Base-by-base conservation (phyloP, 2,888 invertebrate genomes). In the Lingula anatina region DNA sequence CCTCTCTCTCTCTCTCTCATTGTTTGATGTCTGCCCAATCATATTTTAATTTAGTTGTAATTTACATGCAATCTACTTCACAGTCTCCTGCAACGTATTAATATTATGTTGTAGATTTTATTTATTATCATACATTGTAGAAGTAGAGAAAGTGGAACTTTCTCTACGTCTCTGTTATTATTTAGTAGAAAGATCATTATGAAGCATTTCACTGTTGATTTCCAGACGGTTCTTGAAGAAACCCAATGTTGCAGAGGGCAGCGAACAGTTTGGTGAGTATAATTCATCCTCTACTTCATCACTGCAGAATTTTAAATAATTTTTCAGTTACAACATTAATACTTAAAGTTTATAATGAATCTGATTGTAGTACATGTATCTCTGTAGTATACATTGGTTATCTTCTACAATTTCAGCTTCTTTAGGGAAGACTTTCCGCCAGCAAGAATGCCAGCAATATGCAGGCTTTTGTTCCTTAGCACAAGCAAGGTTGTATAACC, bases 391-490 rank as follows among this genome's bases (percentile, higher is more conserved):
- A 44, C 38, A 23, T n/a, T n/a, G n/a, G n/a, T n/a, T n/a, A n/a
- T n/a, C n/a, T 47, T 24, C 43, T 50, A 47, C 25, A 43, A 42
- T 64, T 66, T 35, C 59, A 77, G 76, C 68, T 46, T 60, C 62
- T 44, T 78, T 93, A 48, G 89, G 88, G 0, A 83, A 86, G 56
- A 85, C 86, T 63, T 87, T 91, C 63, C 88, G 89, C 66, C 84
- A 86, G 60, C 85, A 86, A 21, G 89, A 89, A 60, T 84, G 90
- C 67, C 86, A 86, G 47, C 84, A 88, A 44, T 91, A 91, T 75
- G 89, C 92, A 1, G 92, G 71, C 15, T 77, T 78, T 55, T 78
- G 76, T 54, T 72, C 69, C 51, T 58, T 78, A 41, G 77, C 77
- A 5, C 74, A 77, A 48, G 77, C 77, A 18, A 69, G 76, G 77